These are phyloP conservation scores for Scolanthus callimorphus DNA, from an alignment of 92 coral and sea anemone genomes.

Conservation along the genomic window DNA sequence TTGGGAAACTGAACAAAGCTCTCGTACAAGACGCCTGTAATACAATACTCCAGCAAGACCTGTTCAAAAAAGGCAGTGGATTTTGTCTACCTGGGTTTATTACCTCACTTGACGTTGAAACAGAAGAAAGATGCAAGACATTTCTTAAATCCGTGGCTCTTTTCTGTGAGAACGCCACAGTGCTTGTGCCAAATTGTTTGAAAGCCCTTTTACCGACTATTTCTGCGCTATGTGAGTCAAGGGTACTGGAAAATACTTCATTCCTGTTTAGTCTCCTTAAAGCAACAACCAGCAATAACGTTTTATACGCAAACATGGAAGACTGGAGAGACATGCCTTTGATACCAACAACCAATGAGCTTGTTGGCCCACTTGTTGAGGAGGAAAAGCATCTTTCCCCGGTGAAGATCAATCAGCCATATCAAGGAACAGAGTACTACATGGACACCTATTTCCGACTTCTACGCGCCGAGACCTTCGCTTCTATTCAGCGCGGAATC, in stretches of 20 bases:
- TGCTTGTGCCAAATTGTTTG: not conserved
- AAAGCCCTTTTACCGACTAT: not conserved
- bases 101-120: not conserved
- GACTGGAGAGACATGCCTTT: slow-evolving; percentile 24
- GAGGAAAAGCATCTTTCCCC: slow-evolving; percentile 25
- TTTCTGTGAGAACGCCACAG: not conserved
- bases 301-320: not conserved
- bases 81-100: not conserved
- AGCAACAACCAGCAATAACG: not conserved
- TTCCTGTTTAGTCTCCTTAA: not conserved
- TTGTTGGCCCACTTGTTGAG: slow-evolving; percentile 14
- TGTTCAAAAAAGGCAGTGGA: not conserved
- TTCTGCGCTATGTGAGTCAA: not conserved
- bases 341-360: slow-evolving; percentile 16
- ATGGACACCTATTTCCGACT: slow-evolving; percentile 36
- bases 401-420: slow-evolving; percentile 13
- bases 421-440: slow-evolving; percentile 16
- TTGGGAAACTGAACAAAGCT: not conserved
- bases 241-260: not conserved
- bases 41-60: not conserved
- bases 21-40: not conserved
- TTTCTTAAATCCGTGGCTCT: not conserved
- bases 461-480: slow-evolving; percentile 28
- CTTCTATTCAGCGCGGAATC: slow-evolving; percentile 23
- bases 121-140: too few species aligned